These are phyloP conservation scores for Clitarchus hookeri DNA, from an alignment of 2,888 invertebrate genomes.

Conservation along the genomic window DNA sequence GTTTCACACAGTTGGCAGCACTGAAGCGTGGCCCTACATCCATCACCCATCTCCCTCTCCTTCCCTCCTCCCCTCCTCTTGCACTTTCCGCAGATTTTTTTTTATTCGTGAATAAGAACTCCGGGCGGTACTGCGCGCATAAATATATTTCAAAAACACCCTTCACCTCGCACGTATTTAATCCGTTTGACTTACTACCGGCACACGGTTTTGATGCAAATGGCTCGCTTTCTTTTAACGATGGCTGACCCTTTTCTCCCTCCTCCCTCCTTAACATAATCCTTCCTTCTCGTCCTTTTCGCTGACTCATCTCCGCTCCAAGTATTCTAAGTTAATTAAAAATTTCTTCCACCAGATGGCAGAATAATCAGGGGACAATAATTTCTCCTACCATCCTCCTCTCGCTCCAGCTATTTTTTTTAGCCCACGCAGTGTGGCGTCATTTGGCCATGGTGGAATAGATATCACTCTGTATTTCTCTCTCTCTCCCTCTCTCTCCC, in stretches of 20 bases:
- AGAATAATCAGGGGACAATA: constrained; percentile 14
- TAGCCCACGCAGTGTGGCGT: not conserved
- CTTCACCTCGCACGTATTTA: not conserved
- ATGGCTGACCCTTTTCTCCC: not conserved
- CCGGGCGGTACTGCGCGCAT: not conserved
- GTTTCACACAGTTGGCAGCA: not conserved
- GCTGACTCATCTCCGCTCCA: not conserved
- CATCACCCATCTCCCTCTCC: not conserved
- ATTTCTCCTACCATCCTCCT: not conserved
- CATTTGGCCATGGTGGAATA: not conserved
- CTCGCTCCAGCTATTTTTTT: not conserved
- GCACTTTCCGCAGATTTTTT: not conserved
- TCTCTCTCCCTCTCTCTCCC: not conserved
- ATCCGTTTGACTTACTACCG: constrained; percentile 1
- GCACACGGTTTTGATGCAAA: constrained; percentile 1
- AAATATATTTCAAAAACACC: constrained; percentile 7
- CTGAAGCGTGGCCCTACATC: not conserved
- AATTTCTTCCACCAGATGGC: constrained; percentile 3
- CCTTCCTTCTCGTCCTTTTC: not conserved
- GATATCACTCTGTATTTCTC: too few species aligned
- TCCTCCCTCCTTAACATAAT: not conserved
- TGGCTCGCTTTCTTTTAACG: not conserved
- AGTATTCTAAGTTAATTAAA: constrained; percentile 14
- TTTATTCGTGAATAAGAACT: not conserved
- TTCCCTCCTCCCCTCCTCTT: not conserved